phyloP scores from a whole-genome alignment of 2,888 invertebrate genomes.

The Pantelozetes paolii region DNA sequence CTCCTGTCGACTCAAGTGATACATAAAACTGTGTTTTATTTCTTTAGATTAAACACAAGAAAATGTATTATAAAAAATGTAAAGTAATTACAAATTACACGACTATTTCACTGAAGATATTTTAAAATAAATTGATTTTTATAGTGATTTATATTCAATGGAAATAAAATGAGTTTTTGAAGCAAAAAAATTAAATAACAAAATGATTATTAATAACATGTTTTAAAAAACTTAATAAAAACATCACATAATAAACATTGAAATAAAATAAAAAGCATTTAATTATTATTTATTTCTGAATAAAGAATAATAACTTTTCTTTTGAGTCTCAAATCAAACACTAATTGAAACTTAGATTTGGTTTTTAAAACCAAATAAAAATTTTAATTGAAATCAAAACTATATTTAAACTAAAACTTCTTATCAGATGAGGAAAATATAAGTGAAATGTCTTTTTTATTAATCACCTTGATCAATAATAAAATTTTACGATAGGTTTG shows the following conservation, averaged over 20 bases:
- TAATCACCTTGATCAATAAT: background rate
- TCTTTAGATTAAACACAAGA: background rate
- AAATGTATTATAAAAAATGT: background rate
- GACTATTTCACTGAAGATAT: background rate
- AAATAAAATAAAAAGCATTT: background rate
- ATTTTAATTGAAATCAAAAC: background rate
- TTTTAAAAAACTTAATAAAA: background rate
- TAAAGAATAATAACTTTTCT: too few species aligned
- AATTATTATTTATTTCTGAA: too few species aligned
- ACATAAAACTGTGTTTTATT: background rate
- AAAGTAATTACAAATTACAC: background rate
- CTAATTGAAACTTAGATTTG: too few species aligned
- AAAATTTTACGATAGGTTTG: conserved; percentile 17
- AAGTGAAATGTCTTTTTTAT: background rate
- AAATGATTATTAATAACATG: background rate
- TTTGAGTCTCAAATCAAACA: too few species aligned
- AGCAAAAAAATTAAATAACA: background rate
- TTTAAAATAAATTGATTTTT: background rate
- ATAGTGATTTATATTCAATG: background rate
- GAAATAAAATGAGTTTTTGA: background rate
- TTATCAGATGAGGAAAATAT: background rate
- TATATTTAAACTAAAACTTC: background rate
- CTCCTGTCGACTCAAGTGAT: conserved; percentile 4
- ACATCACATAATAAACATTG: conserved; percentile 6
- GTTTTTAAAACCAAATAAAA: background rate